Conservation (phyloP, 2,888 invertebrate species). For the Onthophagus sagittarius region DNA sequence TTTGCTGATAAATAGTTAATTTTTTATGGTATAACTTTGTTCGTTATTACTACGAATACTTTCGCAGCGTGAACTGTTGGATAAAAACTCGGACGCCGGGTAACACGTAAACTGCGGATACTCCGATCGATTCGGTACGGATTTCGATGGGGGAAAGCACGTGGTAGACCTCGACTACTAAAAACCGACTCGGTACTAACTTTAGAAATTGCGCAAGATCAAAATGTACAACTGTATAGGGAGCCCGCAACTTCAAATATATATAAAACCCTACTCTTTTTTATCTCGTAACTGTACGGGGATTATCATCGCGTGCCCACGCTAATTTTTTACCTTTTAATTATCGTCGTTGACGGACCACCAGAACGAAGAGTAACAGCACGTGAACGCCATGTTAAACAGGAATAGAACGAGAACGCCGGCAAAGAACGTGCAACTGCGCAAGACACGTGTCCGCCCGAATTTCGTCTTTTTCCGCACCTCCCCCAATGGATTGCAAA, state of each 20-base stretch:
- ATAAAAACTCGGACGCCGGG: not conserved
- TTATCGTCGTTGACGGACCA: not conserved
- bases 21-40: not conserved
- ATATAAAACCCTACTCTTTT: not conserved
- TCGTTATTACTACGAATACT: too few species aligned
- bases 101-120: not conserved
- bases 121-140: not conserved
- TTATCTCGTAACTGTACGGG: not conserved
- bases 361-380: not conserved
- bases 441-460: not conserved
- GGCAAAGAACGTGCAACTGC: not conserved
- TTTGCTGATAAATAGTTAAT: conserved; percentile 9
- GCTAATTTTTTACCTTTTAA: not conserved
- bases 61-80: too few species aligned
- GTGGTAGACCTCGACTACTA: conserved; percentile 1
- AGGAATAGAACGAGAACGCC: not conserved
- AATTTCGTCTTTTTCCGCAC: not conserved
- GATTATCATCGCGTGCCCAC: not conserved
- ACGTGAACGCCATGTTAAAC: not conserved
- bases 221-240: not conserved
- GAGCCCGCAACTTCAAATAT: not conserved
- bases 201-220: conserved; percentile 10
- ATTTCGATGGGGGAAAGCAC: not conserved
- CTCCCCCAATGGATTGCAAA: not conserved
- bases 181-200: not conserved